Base-by-base conservation (phyloP, 2,797 vertebrate species). In the Macropus fuliginosus region DNA sequence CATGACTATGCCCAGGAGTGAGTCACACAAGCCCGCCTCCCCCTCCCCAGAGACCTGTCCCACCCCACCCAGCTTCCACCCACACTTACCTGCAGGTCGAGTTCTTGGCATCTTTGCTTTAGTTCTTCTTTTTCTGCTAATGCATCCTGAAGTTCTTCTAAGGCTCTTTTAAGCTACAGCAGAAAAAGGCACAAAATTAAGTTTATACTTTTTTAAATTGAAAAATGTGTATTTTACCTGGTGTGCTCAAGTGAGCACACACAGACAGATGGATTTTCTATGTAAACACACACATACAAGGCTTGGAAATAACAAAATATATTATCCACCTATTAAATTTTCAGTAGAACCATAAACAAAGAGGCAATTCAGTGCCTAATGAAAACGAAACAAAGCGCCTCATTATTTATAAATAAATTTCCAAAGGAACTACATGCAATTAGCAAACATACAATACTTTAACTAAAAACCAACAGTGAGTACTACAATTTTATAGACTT, bases 21-120 rank as follows among this genome's bases (percentile, higher is more conserved):
- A 66, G 6, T 40, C 66, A 40, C 66, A 9, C 66, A 74, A 40
- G 5, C 62, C 14, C 14, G 0, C 34, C 62, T 12, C 13, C 31
- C 56, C 56, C 59, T 34, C 59, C 11, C 31, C 3, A 3, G 10
- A 31, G 31, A 81, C 12, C 14, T 74, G 18, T 27, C 97, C 92
- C 24, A 2, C 34, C 4, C 13, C 59, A 16, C 62, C 34, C 62
- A 16, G 13, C 14, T 34, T 31, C 34, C 4, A 9, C 10, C 18
- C 18, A 11, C 66, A 40, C 97, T 98, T 96, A 99, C 99, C 99
- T 99, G 99, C 59, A 99, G 96, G 97, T 99, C 99, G 40, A 99
- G 98, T 98, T 99, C 99, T 97, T 99, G 99, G 96, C 99, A 99
- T 96, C 99, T 99, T 92, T 99, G 99, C 24, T 99, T 99, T 91